These are phyloP conservation scores for Acyrthosiphon pisum DNA, from an alignment of 1,140 invertebrate species.

Conservation along the genomic window DNA sequence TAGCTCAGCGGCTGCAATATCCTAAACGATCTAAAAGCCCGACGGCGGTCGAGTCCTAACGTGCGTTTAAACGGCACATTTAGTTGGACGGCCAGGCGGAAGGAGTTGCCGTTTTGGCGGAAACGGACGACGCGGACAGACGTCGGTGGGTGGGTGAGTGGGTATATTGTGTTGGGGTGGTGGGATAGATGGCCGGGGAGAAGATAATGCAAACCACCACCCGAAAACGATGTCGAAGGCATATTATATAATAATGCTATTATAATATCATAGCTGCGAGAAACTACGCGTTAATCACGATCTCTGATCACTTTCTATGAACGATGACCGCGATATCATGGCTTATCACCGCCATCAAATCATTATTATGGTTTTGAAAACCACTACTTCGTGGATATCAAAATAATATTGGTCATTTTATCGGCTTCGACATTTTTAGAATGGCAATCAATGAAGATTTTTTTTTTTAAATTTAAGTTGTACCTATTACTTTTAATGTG, in stretches of 20 bases:
- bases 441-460: not conserved
- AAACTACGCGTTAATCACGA: not conserved
- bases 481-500: not conserved
- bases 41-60: not conserved
- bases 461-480: not conserved
- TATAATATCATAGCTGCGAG: not conserved
- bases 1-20: not conserved
- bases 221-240: not conserved
- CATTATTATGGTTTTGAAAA: not conserved
- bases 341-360: too few species aligned
- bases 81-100: not conserved
- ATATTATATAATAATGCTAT: not conserved
- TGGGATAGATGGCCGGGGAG: not conserved
- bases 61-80: not conserved
- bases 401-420: not conserved
- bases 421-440: not conserved
- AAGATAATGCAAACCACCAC: not conserved
- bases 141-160: rapidly evolving
- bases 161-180: not conserved
- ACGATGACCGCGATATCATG: not conserved
- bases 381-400: not conserved
- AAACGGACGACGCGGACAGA: not conserved
- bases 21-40: constrained; percentile 6
- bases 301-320: not conserved
- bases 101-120: not conserved